These are phyloP conservation scores for Limnephilus marmoratus DNA, from an alignment of 2,888 invertebrate species.

Conservation along the genomic window DNA sequence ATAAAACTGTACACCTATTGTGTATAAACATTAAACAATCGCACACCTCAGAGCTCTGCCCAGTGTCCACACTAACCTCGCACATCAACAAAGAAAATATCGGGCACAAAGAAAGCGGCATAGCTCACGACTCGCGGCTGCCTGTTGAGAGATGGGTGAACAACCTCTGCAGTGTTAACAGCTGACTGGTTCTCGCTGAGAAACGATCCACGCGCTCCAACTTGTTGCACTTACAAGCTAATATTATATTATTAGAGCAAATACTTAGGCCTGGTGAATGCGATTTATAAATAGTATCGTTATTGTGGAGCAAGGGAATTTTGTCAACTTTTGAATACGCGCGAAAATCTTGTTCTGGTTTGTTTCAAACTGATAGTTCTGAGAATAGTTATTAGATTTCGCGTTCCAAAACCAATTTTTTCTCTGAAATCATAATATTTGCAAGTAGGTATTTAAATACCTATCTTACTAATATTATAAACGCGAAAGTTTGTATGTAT, in stretches of 20 bases:
- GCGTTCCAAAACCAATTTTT: no score
- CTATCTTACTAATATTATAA: no score
- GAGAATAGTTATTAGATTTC: no score
- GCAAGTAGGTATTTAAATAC: no score
- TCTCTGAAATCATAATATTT: no score
- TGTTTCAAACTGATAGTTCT: no score
- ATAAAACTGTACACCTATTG: neutral
- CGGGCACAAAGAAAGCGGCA: neutral
- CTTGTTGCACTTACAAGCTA: neutral
- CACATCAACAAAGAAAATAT: neutral
- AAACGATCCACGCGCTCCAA: neutral
- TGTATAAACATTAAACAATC: neutral
- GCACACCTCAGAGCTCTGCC: neutral
- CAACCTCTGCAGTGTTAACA: neutral
- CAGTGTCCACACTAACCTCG: neutral
- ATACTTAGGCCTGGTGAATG: neutral
- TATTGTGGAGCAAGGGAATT: neutral
- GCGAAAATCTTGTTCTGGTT: neutral
- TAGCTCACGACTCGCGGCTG: neutral
- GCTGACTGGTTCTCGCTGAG: neutral
- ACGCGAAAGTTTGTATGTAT: no score
- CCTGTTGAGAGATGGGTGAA: neutral
- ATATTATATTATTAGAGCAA: neutral
- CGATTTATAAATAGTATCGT: neutral
- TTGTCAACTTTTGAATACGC: neutral